Conservation (phyloP, 2,888 invertebrate species). For the Pseudanteris insignis region DNA sequence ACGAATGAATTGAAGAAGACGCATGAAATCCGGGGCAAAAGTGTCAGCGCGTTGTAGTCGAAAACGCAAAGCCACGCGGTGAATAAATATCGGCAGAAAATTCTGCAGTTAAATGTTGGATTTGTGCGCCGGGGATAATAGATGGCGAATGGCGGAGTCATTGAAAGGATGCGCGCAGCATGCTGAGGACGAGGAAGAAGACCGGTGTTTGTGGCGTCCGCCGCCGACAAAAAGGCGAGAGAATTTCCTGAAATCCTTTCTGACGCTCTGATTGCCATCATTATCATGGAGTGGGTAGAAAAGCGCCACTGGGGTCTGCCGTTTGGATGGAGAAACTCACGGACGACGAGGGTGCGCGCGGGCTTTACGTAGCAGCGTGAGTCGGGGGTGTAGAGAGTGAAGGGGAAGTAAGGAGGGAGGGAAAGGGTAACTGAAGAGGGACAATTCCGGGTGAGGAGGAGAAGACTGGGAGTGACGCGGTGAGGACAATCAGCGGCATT, state of each 20-base stretch:
- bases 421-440: conserved; percentile 27
- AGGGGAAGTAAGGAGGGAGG: conserved; percentile 7
- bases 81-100: conserved; percentile 21
- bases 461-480: conserved; percentile 18
- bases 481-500: conserved; percentile 65
- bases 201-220: conserved; percentile 66
- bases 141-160: conserved; percentile 43
- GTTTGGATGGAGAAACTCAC: conserved; percentile 32
- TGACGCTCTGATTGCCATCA: conserved; percentile 67
- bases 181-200: conserved; percentile 50
- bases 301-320: conserved; percentile 50
- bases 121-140: conserved; percentile 31
- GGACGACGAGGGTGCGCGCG: no score
- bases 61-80: conserved; percentile 5
- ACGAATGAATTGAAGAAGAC: background rate
- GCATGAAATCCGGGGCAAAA: background rate
- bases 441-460: conserved; percentile 13
- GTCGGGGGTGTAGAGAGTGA: no score
- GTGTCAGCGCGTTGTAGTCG: background rate
- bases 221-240: conserved; percentile 66
- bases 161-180: conserved; percentile 39
- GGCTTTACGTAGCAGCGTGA: no score
- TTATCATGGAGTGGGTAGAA: conserved; percentile 65
- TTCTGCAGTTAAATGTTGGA: conserved; percentile 22
- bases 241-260: conserved; percentile 67